phyloP scores from a whole-genome alignment of 1,140 invertebrate genomes.

The Brachionus plicatilis region DNA sequence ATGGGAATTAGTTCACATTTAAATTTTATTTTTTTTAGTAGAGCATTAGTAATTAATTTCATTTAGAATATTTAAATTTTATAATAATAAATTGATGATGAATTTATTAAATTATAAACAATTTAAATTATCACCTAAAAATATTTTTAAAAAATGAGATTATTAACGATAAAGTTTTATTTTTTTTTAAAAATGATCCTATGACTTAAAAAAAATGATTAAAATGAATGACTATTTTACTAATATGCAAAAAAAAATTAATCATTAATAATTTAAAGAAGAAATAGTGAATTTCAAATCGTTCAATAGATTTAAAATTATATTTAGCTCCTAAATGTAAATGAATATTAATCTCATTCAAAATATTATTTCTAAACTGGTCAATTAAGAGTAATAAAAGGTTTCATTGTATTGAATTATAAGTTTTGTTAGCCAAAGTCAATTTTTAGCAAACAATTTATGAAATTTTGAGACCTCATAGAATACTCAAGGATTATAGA shows the following conservation, averaged over 20 bases:
- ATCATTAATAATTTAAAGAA: not conserved
- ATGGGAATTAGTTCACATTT: not conserved
- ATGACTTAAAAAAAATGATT: not conserved
- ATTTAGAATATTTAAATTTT: not conserved
- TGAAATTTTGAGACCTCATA: not conserved
- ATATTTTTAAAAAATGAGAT: too few relatives aligned
- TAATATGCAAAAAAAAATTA: not conserved
- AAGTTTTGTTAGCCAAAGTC: not conserved
- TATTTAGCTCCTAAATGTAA: not conserved
- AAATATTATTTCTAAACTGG: not conserved
- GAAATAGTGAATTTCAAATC: not conserved
- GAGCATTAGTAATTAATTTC: too few relatives aligned
- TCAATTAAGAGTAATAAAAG: not conserved
- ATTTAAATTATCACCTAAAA: too few relatives aligned
- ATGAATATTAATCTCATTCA: not conserved
- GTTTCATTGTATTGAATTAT: not conserved
- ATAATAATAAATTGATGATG: not conserved
- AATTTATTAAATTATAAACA: too few relatives aligned
- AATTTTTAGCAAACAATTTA: not conserved
- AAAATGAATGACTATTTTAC: not conserved
- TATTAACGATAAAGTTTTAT: not conserved
- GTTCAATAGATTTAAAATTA: not conserved
- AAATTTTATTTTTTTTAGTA: not conserved
- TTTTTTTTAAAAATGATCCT: not conserved
- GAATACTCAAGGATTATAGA: constrained; percentile 8